phyloP scores from a whole-genome alignment of 2,888 invertebrate species.

The Oxycera nigricornis region DNA sequence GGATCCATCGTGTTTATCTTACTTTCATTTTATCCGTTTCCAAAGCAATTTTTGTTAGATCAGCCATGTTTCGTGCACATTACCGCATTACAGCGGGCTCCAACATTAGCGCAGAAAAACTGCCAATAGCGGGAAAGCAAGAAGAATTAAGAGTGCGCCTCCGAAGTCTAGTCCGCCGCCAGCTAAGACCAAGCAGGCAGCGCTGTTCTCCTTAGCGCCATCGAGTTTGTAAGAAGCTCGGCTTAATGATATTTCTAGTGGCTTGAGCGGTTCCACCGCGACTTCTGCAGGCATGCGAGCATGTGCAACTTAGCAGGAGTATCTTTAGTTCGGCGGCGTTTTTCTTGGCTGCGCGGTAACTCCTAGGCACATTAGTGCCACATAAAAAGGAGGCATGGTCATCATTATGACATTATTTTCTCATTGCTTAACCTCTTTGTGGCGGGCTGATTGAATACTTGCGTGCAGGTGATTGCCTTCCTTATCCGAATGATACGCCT shows the following conservation, averaged over 20 bases:
- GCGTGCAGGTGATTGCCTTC: conserved; percentile 40
- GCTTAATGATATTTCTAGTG: conserved; percentile 27
- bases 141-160: conserved; percentile 9
- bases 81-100: background rate
- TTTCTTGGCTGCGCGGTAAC: background rate
- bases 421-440: conserved; percentile 31
- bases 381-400: conserved; percentile 39
- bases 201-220: conserved; percentile 1
- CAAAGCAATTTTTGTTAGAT: conserved; percentile 32
- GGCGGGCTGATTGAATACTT: conserved; percentile 39
- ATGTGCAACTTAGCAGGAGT: background rate
- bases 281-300: background rate
- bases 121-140: conserved; percentile 15
- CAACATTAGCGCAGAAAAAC: conserved; percentile 22
- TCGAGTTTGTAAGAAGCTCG: background rate
- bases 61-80: conserved; percentile 11
- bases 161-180: conserved; percentile 5
- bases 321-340: conserved; percentile 5
- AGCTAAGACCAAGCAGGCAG: conserved; percentile 1
- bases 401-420: conserved; percentile 38
- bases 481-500: conserved; percentile 34
- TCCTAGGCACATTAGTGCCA: conserved; percentile 33
- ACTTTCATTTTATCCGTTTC: conserved; percentile 2
- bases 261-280: background rate
- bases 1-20: conserved; percentile 3